Conservation (phyloP, 2,888 invertebrate species). For the Hecatera dysodea region DNA sequence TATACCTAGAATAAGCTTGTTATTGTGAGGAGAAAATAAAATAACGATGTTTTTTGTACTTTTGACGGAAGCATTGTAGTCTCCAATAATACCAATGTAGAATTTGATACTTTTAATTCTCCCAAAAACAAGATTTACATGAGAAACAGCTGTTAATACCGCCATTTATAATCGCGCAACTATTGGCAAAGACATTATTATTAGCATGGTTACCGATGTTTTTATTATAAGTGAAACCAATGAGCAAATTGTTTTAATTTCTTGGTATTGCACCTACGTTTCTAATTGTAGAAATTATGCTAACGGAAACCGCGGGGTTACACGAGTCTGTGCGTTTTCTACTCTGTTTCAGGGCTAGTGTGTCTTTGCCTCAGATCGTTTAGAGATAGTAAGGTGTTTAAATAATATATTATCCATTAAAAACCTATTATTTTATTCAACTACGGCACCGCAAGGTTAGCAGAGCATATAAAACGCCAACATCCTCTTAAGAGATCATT, state of each 20-base stretch:
- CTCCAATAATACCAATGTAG: no score
- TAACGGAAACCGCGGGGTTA: slow-evolving; percentile 38
- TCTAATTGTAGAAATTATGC: slow-evolving; percentile 55
- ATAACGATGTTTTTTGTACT: no score
- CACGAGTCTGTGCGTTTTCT: slow-evolving; percentile 36
- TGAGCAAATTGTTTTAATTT: slow-evolving; percentile 14
- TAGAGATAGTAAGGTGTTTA: neutral
- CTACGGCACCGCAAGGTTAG: no score
- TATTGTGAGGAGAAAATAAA: no score
- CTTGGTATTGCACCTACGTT: slow-evolving; percentile 32
- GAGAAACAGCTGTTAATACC: neutral
- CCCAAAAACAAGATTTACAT: neutral
- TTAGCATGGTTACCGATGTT: neutral
- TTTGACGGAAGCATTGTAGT: no score
- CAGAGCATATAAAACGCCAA: no score
- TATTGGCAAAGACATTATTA: slow-evolving; percentile 1
- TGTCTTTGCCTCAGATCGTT: neutral
- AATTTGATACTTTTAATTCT: no score
- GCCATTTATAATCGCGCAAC: neutral
- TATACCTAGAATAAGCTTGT: no score
- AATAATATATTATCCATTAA: no score
- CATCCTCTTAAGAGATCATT: no score
- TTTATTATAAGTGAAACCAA: slow-evolving; percentile 39
- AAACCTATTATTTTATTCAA: no score
- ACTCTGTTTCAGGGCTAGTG: slow-evolving; percentile 35